Evolutionary conservation across 2,113 vertebrate genomes (phyloP).

Genomic region (Heterotilapia buettikoferi): DNA sequence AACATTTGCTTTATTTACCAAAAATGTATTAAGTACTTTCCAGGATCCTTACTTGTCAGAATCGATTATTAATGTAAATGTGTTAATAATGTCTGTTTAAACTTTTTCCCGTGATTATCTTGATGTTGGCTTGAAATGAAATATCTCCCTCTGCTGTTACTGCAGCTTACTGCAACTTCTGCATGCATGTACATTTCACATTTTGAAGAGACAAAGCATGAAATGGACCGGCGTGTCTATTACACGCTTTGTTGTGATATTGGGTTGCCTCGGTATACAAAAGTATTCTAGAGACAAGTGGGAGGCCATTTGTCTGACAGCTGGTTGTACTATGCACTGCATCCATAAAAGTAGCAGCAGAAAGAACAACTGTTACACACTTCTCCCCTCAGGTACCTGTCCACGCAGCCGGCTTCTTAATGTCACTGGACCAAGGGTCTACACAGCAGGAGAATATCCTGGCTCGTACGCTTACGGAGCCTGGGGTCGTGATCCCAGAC

Average conservation of each 20-base stretch:
- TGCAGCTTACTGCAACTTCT: neutral
- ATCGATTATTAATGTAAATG: neutral
- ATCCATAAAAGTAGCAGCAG: neutral
- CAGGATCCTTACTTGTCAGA: neutral
- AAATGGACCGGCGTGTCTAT: neutral
- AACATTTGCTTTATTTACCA: neutral
- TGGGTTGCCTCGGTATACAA: neutral
- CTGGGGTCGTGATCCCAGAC: constrained; percentile 70
- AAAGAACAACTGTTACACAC: neutral
- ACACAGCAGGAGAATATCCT: constrained; percentile 52
- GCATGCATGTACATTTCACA: neutral
- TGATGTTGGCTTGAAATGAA: neutral
- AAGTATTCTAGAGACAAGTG: neutral
- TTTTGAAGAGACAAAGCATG: neutral
- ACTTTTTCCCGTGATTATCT: neutral
- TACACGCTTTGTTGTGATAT: rapidly evolving
- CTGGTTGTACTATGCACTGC: neutral
- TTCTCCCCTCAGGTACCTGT: constrained; percentile 41
- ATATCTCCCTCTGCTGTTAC: neutral
- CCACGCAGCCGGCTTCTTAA: constrained; percentile 42
- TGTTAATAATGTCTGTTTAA: neutral
- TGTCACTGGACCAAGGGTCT: constrained; percentile 40
- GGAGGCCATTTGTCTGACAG: neutral
- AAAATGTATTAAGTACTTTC: neutral
- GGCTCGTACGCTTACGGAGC: constrained; percentile 57